These are phyloP conservation scores for Melanchra persicariae DNA, from an alignment of 2,888 invertebrate genomes.

Conservation along the genomic window DNA sequence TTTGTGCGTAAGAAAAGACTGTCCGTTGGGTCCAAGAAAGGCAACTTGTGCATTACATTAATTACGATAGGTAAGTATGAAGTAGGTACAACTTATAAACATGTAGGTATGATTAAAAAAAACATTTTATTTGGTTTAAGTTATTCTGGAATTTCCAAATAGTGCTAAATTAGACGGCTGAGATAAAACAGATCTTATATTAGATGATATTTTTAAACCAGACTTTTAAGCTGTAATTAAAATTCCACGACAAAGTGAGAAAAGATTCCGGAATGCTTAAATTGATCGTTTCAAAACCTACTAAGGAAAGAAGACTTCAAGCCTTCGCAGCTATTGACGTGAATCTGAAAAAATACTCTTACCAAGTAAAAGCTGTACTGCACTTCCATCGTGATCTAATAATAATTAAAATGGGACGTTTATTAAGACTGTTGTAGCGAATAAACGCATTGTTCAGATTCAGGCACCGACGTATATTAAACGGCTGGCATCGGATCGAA, in stretches of 20 bases:
- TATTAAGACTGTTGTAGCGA: neutral
- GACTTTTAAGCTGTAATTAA: neutral
- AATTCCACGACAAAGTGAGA: neutral
- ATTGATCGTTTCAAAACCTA: neutral
- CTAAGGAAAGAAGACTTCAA: neutral
- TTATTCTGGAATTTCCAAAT: neutral
- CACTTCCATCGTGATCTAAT: neutral
- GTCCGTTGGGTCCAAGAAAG: too few relatives aligned
- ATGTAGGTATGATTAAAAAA: too few relatives aligned
- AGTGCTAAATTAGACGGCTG: neutral
- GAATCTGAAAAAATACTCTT: neutral
- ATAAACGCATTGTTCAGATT: neutral
- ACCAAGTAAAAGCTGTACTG: neutral
- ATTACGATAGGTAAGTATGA: too few relatives aligned
- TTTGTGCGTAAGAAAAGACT: too few relatives aligned
- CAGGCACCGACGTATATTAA: neutral
- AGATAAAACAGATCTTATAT: neutral
- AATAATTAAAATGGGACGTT: neutral
- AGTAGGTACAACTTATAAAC: too few relatives aligned
- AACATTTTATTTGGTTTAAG: too few relatives aligned
- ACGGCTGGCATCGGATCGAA: neutral
- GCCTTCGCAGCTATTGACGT: neutral
- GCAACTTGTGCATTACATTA: too few relatives aligned
- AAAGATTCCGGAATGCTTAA: neutral
- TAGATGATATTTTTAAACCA: neutral